phyloP scores from a whole-genome alignment of 2,888 invertebrate genomes.

The Desoria tigrina region DNA sequence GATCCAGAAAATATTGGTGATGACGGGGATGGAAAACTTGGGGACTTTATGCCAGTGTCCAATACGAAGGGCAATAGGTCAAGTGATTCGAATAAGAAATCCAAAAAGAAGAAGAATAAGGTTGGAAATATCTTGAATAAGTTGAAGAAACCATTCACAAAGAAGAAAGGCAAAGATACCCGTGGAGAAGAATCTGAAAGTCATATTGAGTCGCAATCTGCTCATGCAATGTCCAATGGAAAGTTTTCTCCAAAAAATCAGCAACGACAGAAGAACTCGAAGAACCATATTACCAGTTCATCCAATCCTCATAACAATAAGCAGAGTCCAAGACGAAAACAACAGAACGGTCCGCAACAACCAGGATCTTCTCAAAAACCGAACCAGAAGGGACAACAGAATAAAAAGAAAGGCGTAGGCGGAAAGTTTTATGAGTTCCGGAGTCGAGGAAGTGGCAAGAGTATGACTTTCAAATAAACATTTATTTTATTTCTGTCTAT shows the following conservation, averaged over 20 bases:
- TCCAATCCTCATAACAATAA: slow-evolving; percentile 6
- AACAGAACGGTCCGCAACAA: not conserved
- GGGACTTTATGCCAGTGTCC: slow-evolving; percentile 1
- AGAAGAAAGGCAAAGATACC: slow-evolving; percentile 2
- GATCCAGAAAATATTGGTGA: slow-evolving; percentile 10
- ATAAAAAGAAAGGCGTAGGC: not conserved
- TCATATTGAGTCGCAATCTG: slow-evolving; percentile 2
- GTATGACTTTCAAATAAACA: slow-evolving; percentile 17
- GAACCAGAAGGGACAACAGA: not conserved
- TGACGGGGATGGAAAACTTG: not conserved
- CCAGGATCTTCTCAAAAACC: not conserved
- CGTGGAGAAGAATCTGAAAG: slow-evolving; percentile 8
- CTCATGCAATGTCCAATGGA: not conserved
- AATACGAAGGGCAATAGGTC: not conserved
- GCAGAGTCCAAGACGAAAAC: not conserved
- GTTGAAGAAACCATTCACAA: slow-evolving; percentile 24
- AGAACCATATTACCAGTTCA: not conserved
- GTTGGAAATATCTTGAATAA: slow-evolving; percentile 27
- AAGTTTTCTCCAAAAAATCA: not conserved
- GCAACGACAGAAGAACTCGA: not conserved
- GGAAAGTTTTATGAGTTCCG: slow-evolving; percentile 1
- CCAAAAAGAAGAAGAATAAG: slow-evolving; percentile 25
- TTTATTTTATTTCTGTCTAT: too few relatives aligned
- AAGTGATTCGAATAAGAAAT: too few relatives aligned
- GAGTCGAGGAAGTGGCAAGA: slow-evolving; percentile 9